These are phyloP conservation scores for Zapus hudsonius DNA, from an alignment of 2,113 vertebrate genomes.

Conservation along the genomic window DNA sequence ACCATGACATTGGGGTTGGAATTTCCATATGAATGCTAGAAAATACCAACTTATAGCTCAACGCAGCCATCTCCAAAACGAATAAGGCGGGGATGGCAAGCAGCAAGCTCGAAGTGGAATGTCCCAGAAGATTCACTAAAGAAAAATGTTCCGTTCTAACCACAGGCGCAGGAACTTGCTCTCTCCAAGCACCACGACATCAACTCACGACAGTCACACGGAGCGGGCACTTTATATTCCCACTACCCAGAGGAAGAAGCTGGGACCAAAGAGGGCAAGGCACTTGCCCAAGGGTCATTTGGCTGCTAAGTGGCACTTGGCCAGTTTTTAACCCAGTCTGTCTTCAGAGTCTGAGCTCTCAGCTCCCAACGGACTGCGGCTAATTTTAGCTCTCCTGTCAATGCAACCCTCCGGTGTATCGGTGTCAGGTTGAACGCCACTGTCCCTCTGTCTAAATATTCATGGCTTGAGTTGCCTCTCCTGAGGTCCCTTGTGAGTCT, in stretches of 20 bases:
- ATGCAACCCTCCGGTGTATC: conserved; percentile 44
- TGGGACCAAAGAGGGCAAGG: conserved; percentile 3
- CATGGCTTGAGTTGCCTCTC: conserved; percentile 53
- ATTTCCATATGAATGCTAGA: neutral
- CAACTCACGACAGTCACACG: neutral
- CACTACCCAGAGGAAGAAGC: neutral
- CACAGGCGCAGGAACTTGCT: neutral
- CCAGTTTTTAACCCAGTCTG: neutral
- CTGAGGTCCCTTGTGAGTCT: neutral
- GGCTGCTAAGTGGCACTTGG: neutral
- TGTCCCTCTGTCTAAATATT: conserved; percentile 67
- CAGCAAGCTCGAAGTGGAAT: neutral
- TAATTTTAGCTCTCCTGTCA: conserved; percentile 76
- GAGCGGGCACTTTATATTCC: neutral
- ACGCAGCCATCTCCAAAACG: neutral
- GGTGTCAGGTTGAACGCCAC: conserved; percentile 69
- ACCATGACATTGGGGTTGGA: neutral
- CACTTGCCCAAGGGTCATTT: conserved; percentile 1
- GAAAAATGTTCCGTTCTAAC: neutral
- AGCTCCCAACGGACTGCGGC: conserved; percentile 28
- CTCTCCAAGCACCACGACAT: neutral
- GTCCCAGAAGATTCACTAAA: neutral
- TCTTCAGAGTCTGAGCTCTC: neutral
- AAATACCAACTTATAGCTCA: neutral
- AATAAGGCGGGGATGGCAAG: neutral